Conservation (phyloP, 2,797 vertebrate genomes). For the Malurus splendens region DNA sequence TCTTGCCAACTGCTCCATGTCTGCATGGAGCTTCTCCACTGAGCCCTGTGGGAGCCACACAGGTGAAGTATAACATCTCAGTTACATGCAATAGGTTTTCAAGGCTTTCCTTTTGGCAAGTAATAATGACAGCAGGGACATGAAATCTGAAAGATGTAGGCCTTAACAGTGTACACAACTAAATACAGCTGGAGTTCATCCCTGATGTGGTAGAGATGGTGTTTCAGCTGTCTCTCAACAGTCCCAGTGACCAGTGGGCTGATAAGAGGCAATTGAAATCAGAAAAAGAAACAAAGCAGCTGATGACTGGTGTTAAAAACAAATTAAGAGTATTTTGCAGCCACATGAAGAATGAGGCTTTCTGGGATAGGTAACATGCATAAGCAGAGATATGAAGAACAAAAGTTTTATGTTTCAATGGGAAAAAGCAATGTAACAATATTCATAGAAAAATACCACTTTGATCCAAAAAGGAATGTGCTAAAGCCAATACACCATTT, state of each 20-base stretch:
- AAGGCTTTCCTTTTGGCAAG: neutral
- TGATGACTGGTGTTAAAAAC: neutral
- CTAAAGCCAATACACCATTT: neutral
- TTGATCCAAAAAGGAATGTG: neutral
- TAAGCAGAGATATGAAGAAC: neutral
- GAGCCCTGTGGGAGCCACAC: rapidly evolving
- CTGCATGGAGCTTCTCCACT: neutral
- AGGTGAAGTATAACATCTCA: neutral
- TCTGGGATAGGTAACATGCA: neutral
- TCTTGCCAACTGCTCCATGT: neutral
- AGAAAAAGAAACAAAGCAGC: neutral
- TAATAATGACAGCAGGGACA: neutral
- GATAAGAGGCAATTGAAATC: neutral
- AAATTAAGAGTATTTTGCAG: neutral
- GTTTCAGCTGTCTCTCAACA: neutral
- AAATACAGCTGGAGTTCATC: neutral
- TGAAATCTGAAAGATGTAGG: neutral
- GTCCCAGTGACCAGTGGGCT: neutral
- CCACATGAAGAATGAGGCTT: neutral
- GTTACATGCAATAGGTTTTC: neutral
- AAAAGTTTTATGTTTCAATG: neutral
- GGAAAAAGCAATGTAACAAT: neutral
- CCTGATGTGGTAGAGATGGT: neutral
- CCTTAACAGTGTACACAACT: neutral
- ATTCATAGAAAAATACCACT: neutral